phyloP scores from a whole-genome alignment of 2,888 invertebrate genomes.

The Heliconius sara region DNA sequence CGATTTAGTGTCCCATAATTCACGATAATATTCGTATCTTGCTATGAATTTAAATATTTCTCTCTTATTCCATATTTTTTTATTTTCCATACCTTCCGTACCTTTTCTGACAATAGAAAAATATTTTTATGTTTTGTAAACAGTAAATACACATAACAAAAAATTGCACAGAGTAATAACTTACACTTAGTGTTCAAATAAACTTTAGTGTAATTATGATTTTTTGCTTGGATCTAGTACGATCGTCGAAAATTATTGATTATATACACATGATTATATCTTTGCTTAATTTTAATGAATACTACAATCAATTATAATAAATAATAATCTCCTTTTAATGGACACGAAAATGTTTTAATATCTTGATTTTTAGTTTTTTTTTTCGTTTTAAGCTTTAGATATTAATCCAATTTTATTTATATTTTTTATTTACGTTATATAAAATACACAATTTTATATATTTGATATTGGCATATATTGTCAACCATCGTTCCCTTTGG shows the following conservation, averaged over 20 bases:
- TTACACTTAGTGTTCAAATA: background rate
- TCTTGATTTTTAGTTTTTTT: too few relatives aligned
- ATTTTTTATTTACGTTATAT: background rate
- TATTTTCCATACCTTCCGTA: slow-evolving; percentile 21
- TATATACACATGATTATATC: too few relatives aligned
- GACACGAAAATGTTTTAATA: too few relatives aligned
- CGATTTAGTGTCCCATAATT: slow-evolving; percentile 37
- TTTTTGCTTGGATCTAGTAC: too few relatives aligned
- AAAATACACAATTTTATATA: too few relatives aligned
- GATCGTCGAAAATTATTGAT: too few relatives aligned
- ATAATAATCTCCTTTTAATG: too few relatives aligned
- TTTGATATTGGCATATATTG: too few relatives aligned
- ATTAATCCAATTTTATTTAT: background rate
- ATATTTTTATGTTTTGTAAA: background rate
- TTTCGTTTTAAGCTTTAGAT: background rate
- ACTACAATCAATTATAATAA: too few relatives aligned
- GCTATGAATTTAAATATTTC: slow-evolving; percentile 37
- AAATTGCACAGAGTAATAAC: background rate
- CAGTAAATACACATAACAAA: background rate
- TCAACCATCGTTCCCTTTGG: background rate
- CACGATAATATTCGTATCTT: slow-evolving; percentile 32
- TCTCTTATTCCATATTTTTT: slow-evolving; percentile 37
- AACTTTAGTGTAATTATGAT: too few relatives aligned
- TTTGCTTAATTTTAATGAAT: too few relatives aligned
- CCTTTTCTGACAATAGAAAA: too few relatives aligned